Conservation (phyloP, 2,797 vertebrate species). For the Acanthornis magna region DNA sequence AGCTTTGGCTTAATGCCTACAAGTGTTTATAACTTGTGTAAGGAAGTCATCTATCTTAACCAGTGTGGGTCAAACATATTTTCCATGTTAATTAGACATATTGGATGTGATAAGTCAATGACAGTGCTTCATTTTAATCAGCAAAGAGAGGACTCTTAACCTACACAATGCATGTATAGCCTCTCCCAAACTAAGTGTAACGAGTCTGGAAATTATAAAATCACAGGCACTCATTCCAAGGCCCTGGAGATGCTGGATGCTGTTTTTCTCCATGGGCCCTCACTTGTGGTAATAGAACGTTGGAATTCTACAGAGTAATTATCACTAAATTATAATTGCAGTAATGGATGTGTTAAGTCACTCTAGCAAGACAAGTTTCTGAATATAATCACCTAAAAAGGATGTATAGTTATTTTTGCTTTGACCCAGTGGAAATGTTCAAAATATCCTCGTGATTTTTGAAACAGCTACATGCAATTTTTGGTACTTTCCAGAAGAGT, state of each 20-base stretch:
- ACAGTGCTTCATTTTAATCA: constrained; percentile 59
- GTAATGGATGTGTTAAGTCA: constrained; percentile 65
- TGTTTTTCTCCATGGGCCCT: constrained; percentile 38
- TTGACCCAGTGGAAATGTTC: constrained; percentile 62
- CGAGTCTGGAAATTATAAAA: constrained; percentile 73
- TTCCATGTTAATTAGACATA: constrained; percentile 67
- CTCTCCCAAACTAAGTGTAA: constrained; percentile 15
- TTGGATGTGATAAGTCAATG: constrained; percentile 53
- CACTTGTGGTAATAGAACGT: constrained; percentile 46
- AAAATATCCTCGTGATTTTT: constrained; percentile 53
- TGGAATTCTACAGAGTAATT: constrained; percentile 66
- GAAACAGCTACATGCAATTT: constrained; percentile 52
- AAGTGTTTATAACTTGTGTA: constrained; percentile 61
- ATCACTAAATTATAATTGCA: constrained; percentile 68
- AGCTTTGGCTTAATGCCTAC: constrained; percentile 40
- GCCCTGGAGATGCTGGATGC: constrained; percentile 26
- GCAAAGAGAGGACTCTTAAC: constrained; percentile 42
- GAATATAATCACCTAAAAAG: constrained; percentile 71
- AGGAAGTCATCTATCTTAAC: constrained; percentile 70
- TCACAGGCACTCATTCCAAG: constrained; percentile 25
- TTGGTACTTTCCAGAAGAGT: constrained; percentile 69
- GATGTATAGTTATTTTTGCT: constrained; percentile 63
- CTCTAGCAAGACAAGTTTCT: constrained; percentile 51
- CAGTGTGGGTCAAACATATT: constrained; percentile 55
- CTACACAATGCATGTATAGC: constrained; percentile 47